Conservation (phyloP, 2,888 invertebrate genomes). For the Brachyptera putata region DNA sequence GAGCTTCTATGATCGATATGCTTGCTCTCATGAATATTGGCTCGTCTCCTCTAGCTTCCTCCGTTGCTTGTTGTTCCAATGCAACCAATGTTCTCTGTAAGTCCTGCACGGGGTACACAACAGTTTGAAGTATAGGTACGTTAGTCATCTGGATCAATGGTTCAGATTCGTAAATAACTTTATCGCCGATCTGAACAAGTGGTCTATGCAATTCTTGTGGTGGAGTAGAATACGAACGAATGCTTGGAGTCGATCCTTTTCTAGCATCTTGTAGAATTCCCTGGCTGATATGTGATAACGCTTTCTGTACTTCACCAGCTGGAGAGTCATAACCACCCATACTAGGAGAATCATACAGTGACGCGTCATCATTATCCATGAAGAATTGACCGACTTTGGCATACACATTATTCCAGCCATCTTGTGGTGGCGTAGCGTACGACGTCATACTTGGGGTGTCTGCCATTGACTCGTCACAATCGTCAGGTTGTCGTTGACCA, state of each 20-base stretch:
- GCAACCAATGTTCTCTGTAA: conserved; percentile 62
- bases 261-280: not conserved
- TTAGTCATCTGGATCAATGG: conserved; percentile 1
- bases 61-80: conserved; percentile 64
- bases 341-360: not conserved
- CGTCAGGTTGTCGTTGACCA: not conserved
- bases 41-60: conserved; percentile 57
- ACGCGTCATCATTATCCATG: not conserved
- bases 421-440: conserved; percentile 7
- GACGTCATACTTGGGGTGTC: conserved; percentile 7
- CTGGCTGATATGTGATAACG: not conserved
- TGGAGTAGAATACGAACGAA: conserved; percentile 1
- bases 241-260: not conserved
- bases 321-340: conserved; percentile 4
- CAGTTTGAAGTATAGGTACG: conserved; percentile 9
- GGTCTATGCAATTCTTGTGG: conserved; percentile 6
- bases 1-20: conserved; percentile 59
- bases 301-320: not conserved
- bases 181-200: not conserved
- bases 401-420: conserved; percentile 1
- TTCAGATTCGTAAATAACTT: not conserved
- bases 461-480: conserved; percentile 1
- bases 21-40: conserved; percentile 66
- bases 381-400: conserved; percentile 1
- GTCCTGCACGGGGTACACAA: conserved; percentile 40